Evolutionary conservation across 2,113 vertebrate species (phyloP).

Genomic region (Petroica traversi): DNA sequence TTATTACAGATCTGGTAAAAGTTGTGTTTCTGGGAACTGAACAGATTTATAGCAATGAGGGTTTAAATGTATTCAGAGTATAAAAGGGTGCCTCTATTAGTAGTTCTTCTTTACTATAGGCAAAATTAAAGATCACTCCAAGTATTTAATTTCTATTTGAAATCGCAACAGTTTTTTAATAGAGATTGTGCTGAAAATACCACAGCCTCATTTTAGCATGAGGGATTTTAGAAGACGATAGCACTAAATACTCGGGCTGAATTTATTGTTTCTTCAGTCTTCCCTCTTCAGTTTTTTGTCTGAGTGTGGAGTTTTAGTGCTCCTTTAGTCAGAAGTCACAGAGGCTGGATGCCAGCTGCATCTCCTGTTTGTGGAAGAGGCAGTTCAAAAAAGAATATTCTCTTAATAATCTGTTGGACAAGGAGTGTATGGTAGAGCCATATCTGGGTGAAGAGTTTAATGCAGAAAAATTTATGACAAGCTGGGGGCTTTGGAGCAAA

Average conservation of each 20-base stretch:
- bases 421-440: neutral
- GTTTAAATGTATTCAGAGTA: neutral
- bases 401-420: conserved; percentile 2
- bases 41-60: neutral
- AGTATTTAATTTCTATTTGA: neutral
- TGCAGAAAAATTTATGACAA: conserved; percentile 23
- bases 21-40: neutral
- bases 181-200: neutral
- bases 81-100: neutral
- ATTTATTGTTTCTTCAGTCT: neutral
- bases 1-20: neutral
- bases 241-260: neutral
- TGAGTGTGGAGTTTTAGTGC: neutral
- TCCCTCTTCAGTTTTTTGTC: neutral
- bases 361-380: neutral
- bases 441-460: conserved; percentile 31
- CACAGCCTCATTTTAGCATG: neutral
- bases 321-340: neutral
- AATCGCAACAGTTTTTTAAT: neutral
- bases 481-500: neutral
- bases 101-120: neutral
- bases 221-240: neutral
- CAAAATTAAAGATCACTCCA: neutral
- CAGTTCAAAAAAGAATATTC: conserved; percentile 24
- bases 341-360: neutral